Percentiles rank a stretch among this genome's conserved stretches.
These are phyloP conservation scores for Ammodytes dubius DNA, from an alignment of 2,113 vertebrate genomes.

Conservation along the genomic window DNA sequence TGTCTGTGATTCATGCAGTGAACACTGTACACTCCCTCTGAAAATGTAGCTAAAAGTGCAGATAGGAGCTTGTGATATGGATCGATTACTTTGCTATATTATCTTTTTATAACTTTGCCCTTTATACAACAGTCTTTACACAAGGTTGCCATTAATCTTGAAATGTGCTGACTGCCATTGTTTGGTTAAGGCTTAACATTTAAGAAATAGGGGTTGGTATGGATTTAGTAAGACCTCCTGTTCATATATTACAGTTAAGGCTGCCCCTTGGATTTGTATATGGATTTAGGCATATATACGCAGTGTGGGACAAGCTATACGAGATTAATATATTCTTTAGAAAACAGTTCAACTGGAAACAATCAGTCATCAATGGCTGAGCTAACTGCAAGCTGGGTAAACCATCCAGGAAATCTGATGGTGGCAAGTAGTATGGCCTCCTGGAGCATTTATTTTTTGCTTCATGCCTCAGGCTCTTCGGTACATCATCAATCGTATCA, in stretches of 20 bases:
- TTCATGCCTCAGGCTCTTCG: constrained; percentile 40
- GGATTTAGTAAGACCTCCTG: not conserved
- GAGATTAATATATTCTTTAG: constrained; percentile 25
- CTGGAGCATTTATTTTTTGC: constrained; percentile 29
- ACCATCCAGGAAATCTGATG: constrained; percentile 69
- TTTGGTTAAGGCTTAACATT: not conserved
- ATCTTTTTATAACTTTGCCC: constrained; percentile 13
- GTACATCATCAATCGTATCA: constrained; percentile 27
- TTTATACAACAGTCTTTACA: constrained; percentile 1
- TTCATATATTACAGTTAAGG: not conserved
- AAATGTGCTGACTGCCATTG: not conserved
- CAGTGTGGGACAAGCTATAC: not conserved
- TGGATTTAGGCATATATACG: not conserved
- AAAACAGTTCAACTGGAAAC: constrained; percentile 36
- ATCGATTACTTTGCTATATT: constrained; percentile 46
- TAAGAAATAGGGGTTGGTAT: not conserved
- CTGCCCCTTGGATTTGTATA: not conserved
- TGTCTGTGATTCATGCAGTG: constrained; percentile 31
- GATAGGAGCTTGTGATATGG: constrained; percentile 20
- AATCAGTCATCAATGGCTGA: constrained; percentile 28
- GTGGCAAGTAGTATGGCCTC: constrained; percentile 21
- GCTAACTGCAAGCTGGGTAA: constrained; percentile 61
- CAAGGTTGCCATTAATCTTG: constrained; percentile 12
- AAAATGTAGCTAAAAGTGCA: constrained; percentile 31
- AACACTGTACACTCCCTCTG: constrained; percentile 26